Conservation (phyloP, 2,797 vertebrate species). For the Phalanger gymnotis region DNA sequence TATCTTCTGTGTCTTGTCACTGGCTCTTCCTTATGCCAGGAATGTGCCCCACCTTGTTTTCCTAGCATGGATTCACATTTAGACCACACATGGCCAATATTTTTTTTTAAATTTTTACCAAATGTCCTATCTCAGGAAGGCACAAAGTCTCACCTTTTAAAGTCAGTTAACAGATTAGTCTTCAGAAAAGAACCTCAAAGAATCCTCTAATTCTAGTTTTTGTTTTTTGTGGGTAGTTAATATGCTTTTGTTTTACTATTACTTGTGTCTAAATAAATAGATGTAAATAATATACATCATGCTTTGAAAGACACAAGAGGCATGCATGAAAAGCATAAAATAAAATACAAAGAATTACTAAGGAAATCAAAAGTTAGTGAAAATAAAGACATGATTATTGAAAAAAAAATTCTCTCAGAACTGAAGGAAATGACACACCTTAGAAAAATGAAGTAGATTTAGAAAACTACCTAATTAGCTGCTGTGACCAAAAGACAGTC, state of each 20-base stretch:
- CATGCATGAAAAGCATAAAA: background rate
- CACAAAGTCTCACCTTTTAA: background rate
- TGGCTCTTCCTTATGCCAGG: background rate
- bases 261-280: background rate
- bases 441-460: background rate
- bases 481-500: background rate
- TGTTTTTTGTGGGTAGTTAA: background rate
- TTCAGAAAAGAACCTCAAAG: background rate
- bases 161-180: background rate
- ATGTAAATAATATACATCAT: background rate
- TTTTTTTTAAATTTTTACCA: background rate
- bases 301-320: background rate
- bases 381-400: background rate
- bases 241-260: background rate
- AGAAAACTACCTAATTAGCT: background rate
- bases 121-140: background rate
- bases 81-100: background rate
- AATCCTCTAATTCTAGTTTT: background rate
- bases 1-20: background rate
- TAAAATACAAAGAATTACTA: background rate
- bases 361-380: background rate
- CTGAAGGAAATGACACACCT: background rate
- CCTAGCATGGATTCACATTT: background rate
- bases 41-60: background rate
- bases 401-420: background rate